phyloP scores from a whole-genome alignment of 2,113 vertebrate genomes.

The Pollachius pollachius region DNA sequence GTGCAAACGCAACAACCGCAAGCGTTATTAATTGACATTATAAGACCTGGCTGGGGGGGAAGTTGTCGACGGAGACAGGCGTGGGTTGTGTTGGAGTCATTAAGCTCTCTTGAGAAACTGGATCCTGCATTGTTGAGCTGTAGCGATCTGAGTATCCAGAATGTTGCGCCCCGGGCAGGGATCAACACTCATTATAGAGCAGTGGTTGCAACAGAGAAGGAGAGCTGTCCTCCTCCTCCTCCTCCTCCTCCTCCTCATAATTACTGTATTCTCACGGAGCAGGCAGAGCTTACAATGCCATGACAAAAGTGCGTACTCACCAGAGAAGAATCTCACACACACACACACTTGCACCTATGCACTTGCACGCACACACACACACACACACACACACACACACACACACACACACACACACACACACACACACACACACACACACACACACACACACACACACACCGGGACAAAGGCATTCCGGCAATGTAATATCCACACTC shows the following conservation, averaged over 20 bases:
- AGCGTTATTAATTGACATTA: slow-evolving; percentile 57
- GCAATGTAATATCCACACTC: not conserved
- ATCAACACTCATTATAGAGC: slow-evolving; percentile 48
- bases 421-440: slow-evolving; percentile 4
- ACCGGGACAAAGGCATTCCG: not conserved
- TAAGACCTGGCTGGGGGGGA: slow-evolving; percentile 41
- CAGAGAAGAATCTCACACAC: slow-evolving; percentile 15
- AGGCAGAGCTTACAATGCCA: slow-evolving; percentile 20
- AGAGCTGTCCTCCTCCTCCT: slow-evolving; percentile 25
- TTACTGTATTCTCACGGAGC: slow-evolving; percentile 35
- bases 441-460: not conserved
- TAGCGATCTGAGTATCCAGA: slow-evolving; percentile 34
- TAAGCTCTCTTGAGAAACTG: slow-evolving; percentile 48
- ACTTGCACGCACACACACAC: not conserved
- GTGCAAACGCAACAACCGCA: slow-evolving; percentile 38
- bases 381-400: not conserved
- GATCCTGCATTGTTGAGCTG: slow-evolving; percentile 39
- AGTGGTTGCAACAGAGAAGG: slow-evolving; percentile 29
- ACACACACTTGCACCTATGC: not conserved
- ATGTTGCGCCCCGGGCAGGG: slow-evolving; percentile 36
- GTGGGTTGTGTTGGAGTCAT: slow-evolving; percentile 43
- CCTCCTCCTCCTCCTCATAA: slow-evolving; percentile 33
- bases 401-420: not conserved
- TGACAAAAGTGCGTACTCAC: slow-evolving; percentile 18
- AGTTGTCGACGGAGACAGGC: slow-evolving; percentile 40